Conservation (phyloP, 2,797 vertebrate species). For the Brachyrhaphis roseni region DNA sequence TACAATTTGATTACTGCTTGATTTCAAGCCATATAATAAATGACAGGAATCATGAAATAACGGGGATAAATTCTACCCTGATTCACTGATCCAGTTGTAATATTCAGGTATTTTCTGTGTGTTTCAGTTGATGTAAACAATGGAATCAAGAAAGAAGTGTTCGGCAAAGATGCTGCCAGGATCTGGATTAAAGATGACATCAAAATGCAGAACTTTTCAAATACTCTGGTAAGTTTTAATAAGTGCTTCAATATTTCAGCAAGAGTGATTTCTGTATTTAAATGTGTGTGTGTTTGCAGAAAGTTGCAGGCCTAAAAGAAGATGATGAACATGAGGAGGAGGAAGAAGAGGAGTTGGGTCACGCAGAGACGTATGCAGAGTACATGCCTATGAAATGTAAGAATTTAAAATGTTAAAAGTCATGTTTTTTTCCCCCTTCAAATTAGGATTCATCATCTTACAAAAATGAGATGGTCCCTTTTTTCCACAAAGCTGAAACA, state of each 20-base stretch:
- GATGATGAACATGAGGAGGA: conserved; percentile 98
- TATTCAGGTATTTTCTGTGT: not conserved
- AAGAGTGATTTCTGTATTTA: not conserved
- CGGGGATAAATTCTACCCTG: not conserved
- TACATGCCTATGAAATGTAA: conserved; percentile 99
- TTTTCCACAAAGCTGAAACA: not conserved
- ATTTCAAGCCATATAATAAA: too few relatives aligned
- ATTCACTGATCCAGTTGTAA: not conserved
- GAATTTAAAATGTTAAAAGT: conserved; percentile 29
- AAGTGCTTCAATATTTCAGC: not conserved
- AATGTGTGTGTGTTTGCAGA: conserved; percentile 75
- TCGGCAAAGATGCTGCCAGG: conserved; percentile 90
- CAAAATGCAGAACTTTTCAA: conserved; percentile 92
- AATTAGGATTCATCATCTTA: not conserved
- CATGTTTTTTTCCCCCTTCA: not conserved
- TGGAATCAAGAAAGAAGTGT: conserved; percentile 93
- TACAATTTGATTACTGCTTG: not conserved
- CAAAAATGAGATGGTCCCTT: not conserved
- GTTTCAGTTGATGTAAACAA: conserved; percentile 91
- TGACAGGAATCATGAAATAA: not conserved
- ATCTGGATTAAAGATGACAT: conserved; percentile 94
- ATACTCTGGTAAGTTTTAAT: conserved; percentile 85
- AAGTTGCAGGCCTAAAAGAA: conserved; percentile 89
- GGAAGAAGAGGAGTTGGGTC: conserved; percentile 97
- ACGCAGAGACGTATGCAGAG: conserved; percentile 97